These are phyloP conservation scores for Thaumetopoea pityocampa DNA, from an alignment of 1,140 invertebrate species.

Conservation along the genomic window DNA sequence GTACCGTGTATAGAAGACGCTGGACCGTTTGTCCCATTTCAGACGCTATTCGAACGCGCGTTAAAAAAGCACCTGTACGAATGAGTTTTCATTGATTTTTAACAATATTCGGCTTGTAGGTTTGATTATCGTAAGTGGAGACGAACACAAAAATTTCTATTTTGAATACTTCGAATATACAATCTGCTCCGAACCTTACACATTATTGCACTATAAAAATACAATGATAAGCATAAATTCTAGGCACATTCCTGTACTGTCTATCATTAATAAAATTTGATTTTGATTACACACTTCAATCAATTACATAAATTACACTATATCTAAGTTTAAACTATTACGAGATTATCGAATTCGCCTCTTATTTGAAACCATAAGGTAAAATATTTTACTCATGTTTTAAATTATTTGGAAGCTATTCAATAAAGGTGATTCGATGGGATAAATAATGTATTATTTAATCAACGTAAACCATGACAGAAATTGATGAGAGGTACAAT, in stretches of 20 bases:
- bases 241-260: conserved; percentile 72
- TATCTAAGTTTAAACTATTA: conserved; percentile 28
- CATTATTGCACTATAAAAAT: conserved; percentile 69
- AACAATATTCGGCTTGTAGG: conserved; percentile 5
- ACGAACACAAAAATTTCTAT: conserved; percentile 8
- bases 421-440: too few species aligned
- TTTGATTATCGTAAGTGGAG: background rate
- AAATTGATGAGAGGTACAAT: too few species aligned
- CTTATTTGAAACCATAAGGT: conserved; percentile 2
- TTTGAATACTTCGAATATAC: conserved; percentile 2
- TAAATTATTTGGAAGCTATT: too few species aligned
- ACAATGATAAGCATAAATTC: conserved; percentile 66
- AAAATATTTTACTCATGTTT: too few species aligned
- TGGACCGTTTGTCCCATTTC: too few species aligned
- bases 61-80: too few species aligned
- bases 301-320: conserved; percentile 37
- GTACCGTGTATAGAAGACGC: too few species aligned
- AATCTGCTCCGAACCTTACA: conserved; percentile 48
- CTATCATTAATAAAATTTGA: conserved; percentile 45
- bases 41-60: too few species aligned
- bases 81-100: too few species aligned
- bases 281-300: conserved; percentile 58
- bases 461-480: too few species aligned
- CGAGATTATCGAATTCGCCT: conserved; percentile 25
- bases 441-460: too few species aligned